Conservation (phyloP, 2,888 invertebrate species). For the Eumacrocentrus americanus region DNA sequence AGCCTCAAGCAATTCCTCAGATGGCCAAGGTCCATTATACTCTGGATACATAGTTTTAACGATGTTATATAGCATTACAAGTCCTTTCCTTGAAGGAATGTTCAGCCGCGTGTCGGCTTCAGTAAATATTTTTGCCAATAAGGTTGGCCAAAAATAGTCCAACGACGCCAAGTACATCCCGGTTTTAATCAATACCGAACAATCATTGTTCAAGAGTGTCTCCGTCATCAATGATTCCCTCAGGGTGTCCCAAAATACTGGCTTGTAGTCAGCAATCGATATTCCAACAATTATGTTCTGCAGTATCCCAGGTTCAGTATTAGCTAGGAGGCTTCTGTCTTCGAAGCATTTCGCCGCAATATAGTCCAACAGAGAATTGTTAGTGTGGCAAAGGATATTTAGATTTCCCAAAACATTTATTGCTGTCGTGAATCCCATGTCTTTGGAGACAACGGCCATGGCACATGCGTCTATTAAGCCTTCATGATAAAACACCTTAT, state of each 20-base stretch:
- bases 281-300: conserved; percentile 62
- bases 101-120: conserved; percentile 25
- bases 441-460: conserved; percentile 34
- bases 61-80: conserved; percentile 66
- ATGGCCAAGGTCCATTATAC: conserved; percentile 61
- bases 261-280: conserved; percentile 68
- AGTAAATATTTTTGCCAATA: conserved; percentile 65
- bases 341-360: conserved; percentile 63
- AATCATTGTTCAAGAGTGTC: conserved; percentile 26
- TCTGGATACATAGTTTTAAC: conserved; percentile 62
- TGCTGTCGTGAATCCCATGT: conserved; percentile 35
- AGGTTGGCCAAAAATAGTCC: conserved; percentile 65
- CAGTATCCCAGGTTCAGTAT: conserved; percentile 63
- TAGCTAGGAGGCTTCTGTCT: conserved; percentile 60
- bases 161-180: conserved; percentile 67
- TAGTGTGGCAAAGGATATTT: conserved; percentile 37
- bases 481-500: conserved; percentile 68
- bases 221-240: conserved; percentile 60
- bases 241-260: conserved; percentile 66
- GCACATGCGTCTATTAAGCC: conserved; percentile 67
- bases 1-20: conserved; percentile 57
- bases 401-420: conserved; percentile 27
- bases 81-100: conserved; percentile 42
- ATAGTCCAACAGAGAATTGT: conserved; percentile 67
- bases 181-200: conserved; percentile 61